Base-by-base conservation (phyloP, 2,888 invertebrate species). In the Campoplex nolae region DNA sequence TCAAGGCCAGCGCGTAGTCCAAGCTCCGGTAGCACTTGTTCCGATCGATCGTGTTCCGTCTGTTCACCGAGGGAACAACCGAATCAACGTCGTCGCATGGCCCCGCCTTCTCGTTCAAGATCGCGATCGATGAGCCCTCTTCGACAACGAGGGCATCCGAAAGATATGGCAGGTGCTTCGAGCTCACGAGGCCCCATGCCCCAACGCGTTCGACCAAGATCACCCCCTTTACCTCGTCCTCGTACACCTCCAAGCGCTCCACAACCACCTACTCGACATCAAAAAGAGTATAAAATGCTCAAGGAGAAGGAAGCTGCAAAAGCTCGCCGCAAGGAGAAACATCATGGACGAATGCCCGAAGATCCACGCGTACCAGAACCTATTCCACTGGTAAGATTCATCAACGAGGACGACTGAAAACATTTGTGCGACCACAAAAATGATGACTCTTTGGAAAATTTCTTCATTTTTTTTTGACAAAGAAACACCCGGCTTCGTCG, bases 31-130 rank as follows among this genome's bases (percentile, higher is more conserved):
- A 97, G 97, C 95, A 97, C 97, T 90, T 98, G 98, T 92, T 97
- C 97, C 0, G 97, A 97, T 91, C 97, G 97, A 92, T 97, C 97
- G 0, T 98, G 98, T 92, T 97, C 97, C 0, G 97, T 98, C 0
- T 98, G 98, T 92, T 97, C 97, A 0, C 97, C 97, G 8, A 95
- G 96, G 93, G 95, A 95, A 58, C 87, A 75, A 45, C 85, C 70
- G 58, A 73, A 71, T 42, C 87, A 83, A 85, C 94, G 93, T n/a
- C 92, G 93, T 75, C 92, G 92, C 38, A 88, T 91, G 4, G 88
- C 90, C 11, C 92, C 92, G 9, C 89, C 90, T 1, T 94, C 93
- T 48, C 92, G 92, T 8, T 94, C 94, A 67, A 91, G 96, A 90
- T 95, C 95, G 3, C 95, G 96, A 67, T 96, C 97, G 0, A 94